phyloP scores from a whole-genome alignment of 2,888 invertebrate genomes.

The Creontiades dilutus region DNA sequence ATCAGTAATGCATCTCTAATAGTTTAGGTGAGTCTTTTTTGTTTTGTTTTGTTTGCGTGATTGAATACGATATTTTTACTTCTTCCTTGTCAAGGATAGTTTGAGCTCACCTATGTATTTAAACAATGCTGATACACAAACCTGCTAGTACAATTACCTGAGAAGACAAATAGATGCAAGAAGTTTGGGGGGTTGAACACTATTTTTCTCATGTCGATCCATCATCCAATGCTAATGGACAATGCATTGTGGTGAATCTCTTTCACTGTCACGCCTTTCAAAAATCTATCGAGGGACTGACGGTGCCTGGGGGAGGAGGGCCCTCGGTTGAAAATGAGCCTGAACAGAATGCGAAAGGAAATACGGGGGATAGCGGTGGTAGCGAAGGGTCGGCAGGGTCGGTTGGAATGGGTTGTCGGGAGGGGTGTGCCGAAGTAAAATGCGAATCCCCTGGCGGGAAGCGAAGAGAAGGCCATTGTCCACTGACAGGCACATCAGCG shows the following conservation, averaged over 20 bases:
- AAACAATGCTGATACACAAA: no score
- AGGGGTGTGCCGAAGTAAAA: background rate
- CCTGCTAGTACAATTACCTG: no score
- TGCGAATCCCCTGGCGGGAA: background rate
- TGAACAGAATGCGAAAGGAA: slow-evolving; percentile 8
- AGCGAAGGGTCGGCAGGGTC: background rate
- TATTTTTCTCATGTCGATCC: background rate
- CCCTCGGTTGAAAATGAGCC: slow-evolving; percentile 10
- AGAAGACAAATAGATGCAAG: no score
- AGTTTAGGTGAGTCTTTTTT: no score
- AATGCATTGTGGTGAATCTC: background rate
- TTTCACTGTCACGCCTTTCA: background rate
- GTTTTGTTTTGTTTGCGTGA: background rate
- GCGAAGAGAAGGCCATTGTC: background rate
- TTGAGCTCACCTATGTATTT: no score
- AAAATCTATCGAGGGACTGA: background rate
- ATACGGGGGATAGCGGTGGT: background rate
- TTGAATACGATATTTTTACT: no score
- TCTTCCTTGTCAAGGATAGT: no score
- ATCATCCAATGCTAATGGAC: background rate
- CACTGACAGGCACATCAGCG: slow-evolving; percentile 25
- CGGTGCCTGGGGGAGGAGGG: background rate
- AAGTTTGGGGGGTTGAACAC: background rate
- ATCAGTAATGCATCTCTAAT: no score
- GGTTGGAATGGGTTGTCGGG: background rate